A percentile compares a stretch with the other conserved stretches of the same genome.
phyloP scores from a whole-genome alignment of 2,797 vertebrate species.

The Petrocephalus schoutedeni region DNA sequence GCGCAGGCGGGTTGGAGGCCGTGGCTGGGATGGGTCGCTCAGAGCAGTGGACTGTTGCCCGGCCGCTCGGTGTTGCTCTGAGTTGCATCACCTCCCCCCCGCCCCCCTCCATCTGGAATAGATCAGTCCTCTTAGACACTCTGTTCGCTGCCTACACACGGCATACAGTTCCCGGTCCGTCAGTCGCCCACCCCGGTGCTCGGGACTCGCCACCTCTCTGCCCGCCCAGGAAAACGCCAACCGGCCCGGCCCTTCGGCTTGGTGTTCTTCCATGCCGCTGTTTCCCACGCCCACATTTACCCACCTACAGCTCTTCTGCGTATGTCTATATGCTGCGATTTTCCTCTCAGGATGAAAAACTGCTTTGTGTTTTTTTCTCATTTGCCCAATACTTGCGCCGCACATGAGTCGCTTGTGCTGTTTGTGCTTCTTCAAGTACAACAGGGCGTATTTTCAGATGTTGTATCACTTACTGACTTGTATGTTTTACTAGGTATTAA shows the following conservation, averaged over 20 bases:
- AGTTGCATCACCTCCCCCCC: conserved; percentile 32
- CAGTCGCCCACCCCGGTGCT: not conserved
- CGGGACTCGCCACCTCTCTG: not conserved
- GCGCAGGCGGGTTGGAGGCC: not conserved
- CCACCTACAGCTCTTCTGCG: not conserved
- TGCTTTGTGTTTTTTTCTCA: not conserved
- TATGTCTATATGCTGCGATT: not conserved
- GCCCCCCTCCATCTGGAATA: not conserved
- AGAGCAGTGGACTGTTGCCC: not conserved
- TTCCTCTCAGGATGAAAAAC: not conserved
- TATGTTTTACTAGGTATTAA: not conserved
- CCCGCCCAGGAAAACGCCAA: not conserved
- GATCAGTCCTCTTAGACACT: not conserved
- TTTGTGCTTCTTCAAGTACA: not conserved
- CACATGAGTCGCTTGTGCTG: not conserved
- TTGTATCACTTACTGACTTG: not conserved
- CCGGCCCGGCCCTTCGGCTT: not conserved
- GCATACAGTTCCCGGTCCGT: not conserved
- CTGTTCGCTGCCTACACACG: not conserved
- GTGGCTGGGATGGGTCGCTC: not conserved
- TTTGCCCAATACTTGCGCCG: not conserved
- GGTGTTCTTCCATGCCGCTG: not conserved
- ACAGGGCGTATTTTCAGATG: not conserved
- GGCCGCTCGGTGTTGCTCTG: conserved; percentile 25
- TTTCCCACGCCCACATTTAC: not conserved